Base-by-base conservation (phyloP, 2,797 vertebrate species). In the Gastrophryne carolinensis region DNA sequence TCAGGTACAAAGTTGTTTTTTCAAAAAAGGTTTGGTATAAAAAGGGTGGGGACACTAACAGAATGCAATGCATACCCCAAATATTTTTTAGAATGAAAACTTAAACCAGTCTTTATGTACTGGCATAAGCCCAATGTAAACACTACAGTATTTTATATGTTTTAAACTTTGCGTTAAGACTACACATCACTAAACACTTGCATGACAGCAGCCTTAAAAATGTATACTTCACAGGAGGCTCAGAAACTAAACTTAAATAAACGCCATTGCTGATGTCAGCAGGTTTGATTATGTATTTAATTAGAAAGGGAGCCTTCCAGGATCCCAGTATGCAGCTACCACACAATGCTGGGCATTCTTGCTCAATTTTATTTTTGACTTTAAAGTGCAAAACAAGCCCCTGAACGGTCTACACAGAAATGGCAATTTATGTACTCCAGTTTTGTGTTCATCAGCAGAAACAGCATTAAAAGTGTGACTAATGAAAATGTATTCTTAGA, bases 401-500 rank as follows among this genome's bases (percentile, higher is more conserved):
- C 13, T 1, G n/a, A 61, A 34, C 11, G n/a, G 23, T 21, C 37
- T 64, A 41, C 49, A 68, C 65, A 68, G n/a, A n/a, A n/a, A n/a
- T 9, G n/a, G 21, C 17, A 27, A 57, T 57, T 13, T 15, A 47
- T 52, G 21, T 35, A 44, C 37, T 41, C n/a, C n/a, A n/a, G 15
- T 58, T 58, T 47, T 13, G 41, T 35, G 37, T 26, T 60, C 26
- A 69, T 56, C 24, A 69, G 17, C 11, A 58, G 26, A 56, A 29
- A 58, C 21, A 57, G 39, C 53, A 32, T 44, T 19, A 23, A 70
- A 58, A 58, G 37, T 44, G 32, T 58, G 29, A 57, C 52, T 56
- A 17, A n/a, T 21, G 49, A 26, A 24, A 52, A 10, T 21, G 6
- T 57, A 69, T 57, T 69, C 35, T 26, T 44, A 52, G 19, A 23